Evolutionary conservation across 2,888 invertebrate genomes (phyloP), one percentile per base, ranked within the genome.

Genomic region (Eledona agricola): DNA sequence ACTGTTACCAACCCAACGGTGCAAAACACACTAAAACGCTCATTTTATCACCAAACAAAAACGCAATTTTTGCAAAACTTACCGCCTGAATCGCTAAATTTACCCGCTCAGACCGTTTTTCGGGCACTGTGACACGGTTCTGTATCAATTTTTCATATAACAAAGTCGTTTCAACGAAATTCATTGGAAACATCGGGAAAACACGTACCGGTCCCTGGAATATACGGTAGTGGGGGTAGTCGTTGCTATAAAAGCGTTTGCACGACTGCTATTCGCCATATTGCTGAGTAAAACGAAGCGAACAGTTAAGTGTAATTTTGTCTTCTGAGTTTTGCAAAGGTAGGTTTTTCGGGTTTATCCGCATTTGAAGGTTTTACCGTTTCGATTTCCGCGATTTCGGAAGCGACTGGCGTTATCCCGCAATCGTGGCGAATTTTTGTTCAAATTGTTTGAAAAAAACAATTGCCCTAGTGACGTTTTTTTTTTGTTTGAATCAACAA

Each of bases 201-300:
- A 28, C 42, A 25, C 23, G 13, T 22, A 9, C 49, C 62, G 67
- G 63, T 60, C 61, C 59, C 64, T 62, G 65, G 66, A 54, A 29
- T 63, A 65, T 25, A 23, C 35, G 26, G 45, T 22, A 60, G 64
- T 63, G 64, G 65, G 66, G 63, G 57, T 46, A 43, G 12, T 9
- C 23, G 29, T 35, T 22, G 17, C 19, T 70, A 70, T 69, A 69
- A 67, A 67, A 62, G 31, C 35, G 42, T 4, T 45, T 31, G 13
- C 46, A 40, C 29, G 22, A 19, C 16, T 10, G 1, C 4, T n/a
- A 3, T 9, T 20, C 51, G 45, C 45, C 31, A 46, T 38, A 34
- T 28, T 51, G 22, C 11, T 23, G 7, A 20, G 6, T 5, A n/a
- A 42, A 17, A 13, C 26, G 29, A 16, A 38, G 12, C 16, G 15